Conservation (phyloP, 1,140 invertebrate species). For the Drosophila ogumai region DNA sequence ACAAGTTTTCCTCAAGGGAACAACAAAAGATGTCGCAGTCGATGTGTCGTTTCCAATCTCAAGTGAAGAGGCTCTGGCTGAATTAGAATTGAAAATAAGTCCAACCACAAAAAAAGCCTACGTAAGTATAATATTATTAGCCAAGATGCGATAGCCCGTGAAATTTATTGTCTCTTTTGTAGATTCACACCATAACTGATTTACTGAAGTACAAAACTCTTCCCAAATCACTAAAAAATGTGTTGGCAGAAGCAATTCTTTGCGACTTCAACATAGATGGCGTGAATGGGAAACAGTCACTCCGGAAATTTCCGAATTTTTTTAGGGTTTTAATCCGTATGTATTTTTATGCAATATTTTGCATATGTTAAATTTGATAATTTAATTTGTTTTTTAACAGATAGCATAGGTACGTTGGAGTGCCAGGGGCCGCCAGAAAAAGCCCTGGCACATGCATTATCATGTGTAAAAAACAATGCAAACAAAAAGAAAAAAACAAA, state of each 20-base stretch:
- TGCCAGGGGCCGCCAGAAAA: background rate
- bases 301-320: background rate
- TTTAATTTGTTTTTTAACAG: background rate
- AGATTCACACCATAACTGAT: background rate
- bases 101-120: background rate
- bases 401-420: background rate
- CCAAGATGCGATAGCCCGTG: background rate
- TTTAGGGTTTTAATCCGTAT: constrained; percentile 2
- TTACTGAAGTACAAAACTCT: background rate
- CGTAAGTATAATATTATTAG: background rate
- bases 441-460: constrained; percentile 1
- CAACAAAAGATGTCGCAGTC: background rate
- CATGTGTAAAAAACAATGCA: constrained; percentile 4
- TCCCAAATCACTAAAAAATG: background rate
- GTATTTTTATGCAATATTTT: background rate
- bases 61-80: background rate
- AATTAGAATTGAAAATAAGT: background rate
- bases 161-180: background rate
- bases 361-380: background rate
- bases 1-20: background rate
- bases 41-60: background rate
- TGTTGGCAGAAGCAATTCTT: background rate
- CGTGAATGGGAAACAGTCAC: constrained; percentile 3
- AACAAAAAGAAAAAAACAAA: background rate
- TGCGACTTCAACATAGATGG: constrained; percentile 6